phyloP scores from a whole-genome alignment of 2,888 invertebrate species.

The Drosophila neotestacea region DNA sequence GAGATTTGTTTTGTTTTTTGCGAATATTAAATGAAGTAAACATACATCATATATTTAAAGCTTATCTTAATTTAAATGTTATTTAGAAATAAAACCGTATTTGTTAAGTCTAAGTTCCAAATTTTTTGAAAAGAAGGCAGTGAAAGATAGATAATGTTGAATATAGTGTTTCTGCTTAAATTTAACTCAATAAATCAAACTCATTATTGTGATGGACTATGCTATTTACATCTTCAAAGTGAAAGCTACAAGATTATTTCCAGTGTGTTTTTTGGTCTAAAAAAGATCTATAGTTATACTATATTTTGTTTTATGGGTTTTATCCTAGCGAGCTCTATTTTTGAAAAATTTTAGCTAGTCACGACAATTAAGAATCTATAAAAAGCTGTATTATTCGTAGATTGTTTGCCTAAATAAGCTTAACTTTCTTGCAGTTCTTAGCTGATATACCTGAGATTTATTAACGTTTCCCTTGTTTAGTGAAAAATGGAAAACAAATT shows the following conservation, averaged over 20 bases:
- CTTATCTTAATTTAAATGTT: constrained; percentile 1
- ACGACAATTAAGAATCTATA: background rate
- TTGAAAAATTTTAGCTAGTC: background rate
- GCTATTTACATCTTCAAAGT: background rate
- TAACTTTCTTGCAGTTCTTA: background rate
- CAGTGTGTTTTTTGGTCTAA: no score
- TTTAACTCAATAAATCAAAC: no score
- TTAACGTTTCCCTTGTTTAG: background rate
- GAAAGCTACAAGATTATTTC: background rate
- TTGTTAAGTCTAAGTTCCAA: background rate
- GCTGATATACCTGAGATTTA: background rate
- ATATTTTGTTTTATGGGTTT: no score
- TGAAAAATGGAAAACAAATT: background rate
- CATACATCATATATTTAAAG: background rate
- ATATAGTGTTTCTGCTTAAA: no score
- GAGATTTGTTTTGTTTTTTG: constrained; percentile 1
- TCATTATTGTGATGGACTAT: background rate
- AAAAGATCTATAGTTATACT: background rate
- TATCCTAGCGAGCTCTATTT: background rate
- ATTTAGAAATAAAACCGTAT: background rate
- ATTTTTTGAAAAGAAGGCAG: no score
- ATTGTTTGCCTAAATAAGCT: background rate
- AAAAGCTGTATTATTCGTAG: background rate
- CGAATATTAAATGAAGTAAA: background rate
- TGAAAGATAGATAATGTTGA: no score